These are phyloP conservation scores for Auanema freiburgensis DNA, from an alignment of 2,888 invertebrate species.

Conservation along the genomic window DNA sequence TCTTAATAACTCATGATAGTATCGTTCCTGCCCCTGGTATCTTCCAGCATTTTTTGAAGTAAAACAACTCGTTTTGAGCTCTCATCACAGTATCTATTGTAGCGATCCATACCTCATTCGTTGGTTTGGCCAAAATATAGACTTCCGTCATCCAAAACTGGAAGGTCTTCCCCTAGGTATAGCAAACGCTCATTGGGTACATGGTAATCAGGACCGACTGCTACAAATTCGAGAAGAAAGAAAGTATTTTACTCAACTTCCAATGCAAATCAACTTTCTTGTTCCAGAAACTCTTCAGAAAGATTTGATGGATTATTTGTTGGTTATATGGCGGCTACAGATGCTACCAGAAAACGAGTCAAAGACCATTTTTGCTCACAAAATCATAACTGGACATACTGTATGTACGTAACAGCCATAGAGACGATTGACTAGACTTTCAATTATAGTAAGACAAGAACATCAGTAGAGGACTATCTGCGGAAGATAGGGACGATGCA, in stretches of 20 bases:
- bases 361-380: neutral
- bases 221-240: neutral
- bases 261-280: no score
- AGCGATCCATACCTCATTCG: conserved; percentile 10
- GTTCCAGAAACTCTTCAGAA: no score
- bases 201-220: neutral
- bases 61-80: no score
- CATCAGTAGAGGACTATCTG: neutral
- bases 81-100: neutral
- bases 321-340: no score
- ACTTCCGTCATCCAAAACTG: conserved; percentile 6
- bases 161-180: conserved; percentile 3
- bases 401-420: neutral
- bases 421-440: neutral
- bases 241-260: neutral
- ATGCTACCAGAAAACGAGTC: no score
- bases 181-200: neutral
- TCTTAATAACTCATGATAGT: no score
- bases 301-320: no score
- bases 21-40: no score
- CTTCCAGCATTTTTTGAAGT: no score
- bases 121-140: neutral
- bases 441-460: neutral
- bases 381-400: neutral
- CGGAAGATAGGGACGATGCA: neutral